phyloP scores from a whole-genome alignment of 2,113 vertebrate genomes.

The Eira barbara region DNA sequence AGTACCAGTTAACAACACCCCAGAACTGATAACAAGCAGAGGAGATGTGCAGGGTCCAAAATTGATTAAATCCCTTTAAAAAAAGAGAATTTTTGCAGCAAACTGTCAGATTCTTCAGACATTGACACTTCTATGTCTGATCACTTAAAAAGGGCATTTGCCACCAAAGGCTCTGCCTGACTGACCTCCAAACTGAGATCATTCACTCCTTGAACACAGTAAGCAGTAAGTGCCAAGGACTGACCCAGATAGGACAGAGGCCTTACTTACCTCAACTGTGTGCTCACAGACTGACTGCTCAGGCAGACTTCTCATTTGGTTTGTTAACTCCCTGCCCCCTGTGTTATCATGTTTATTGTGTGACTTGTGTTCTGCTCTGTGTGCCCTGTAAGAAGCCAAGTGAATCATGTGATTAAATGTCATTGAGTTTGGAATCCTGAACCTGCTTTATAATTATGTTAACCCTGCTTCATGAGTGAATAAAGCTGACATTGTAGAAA shows the following conservation, averaged over 20 bases:
- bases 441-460: background rate
- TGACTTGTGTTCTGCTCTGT: background rate
- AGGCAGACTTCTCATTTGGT: background rate
- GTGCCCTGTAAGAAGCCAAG: background rate
- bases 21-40: background rate
- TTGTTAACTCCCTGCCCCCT: background rate
- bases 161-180: background rate
- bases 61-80: background rate
- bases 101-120: background rate
- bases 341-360: background rate
- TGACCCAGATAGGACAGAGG: background rate
- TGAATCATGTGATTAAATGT: background rate
- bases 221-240: background rate
- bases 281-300: background rate
- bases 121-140: background rate
- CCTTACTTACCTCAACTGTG: background rate
- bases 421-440: background rate
- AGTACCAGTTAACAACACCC: background rate
- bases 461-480: background rate
- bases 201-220: background rate
- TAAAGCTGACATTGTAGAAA: background rate
- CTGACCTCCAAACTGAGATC: background rate
- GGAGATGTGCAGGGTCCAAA: background rate
- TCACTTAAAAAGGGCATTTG: background rate
- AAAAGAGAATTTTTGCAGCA: background rate